Percentiles rank a stretch among this genome's conserved stretches.
Evolutionary conservation across 2,113 vertebrate species (phyloP).

Genomic region (Microcebus lehilahytsara): DNA sequence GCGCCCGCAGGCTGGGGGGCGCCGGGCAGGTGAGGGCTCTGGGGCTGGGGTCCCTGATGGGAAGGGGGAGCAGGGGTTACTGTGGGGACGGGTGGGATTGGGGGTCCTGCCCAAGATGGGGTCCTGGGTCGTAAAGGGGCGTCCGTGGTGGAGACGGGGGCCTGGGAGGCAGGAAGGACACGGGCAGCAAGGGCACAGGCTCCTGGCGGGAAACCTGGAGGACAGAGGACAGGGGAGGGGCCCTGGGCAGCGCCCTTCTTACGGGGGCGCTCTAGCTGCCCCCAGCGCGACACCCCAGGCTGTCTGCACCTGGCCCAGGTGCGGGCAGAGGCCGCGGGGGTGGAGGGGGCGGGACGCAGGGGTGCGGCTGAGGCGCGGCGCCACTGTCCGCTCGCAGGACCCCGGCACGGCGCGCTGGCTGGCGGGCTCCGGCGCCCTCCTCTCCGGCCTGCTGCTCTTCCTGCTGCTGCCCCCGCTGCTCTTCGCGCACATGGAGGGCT

Average conservation of each 20-base stretch:
- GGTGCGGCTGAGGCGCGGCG: rapidly evolving
- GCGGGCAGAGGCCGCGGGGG: neutral
- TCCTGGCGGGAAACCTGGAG: neutral
- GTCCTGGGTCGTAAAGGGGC: neutral
- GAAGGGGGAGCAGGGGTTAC: neutral
- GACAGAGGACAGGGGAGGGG: neutral
- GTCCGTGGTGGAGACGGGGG: rapidly evolving
- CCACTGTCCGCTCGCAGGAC: neutral
- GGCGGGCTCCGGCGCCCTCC: constrained; percentile 82
- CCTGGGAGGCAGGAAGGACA: neutral
- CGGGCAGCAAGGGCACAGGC: too few species aligned
- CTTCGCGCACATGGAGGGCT: constrained; percentile 89
- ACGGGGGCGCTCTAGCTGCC: too few species aligned
- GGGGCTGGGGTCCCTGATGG: rapidly evolving
- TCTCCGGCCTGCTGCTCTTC: constrained; percentile 87
- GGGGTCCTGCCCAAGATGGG: neutral
- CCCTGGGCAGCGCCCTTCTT: neutral
- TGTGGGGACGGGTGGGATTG: neutral
- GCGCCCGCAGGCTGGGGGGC: constrained; percentile 51
- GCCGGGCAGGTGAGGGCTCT: constrained; percentile 76
- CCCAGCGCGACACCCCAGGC: neutral
- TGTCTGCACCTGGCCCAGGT: too few species aligned
- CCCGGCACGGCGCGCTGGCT: neutral
- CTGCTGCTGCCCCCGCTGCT: constrained; percentile 90
- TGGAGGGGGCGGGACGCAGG: too few species aligned